Evolutionary conservation across 2,797 vertebrate genomes (phyloP).

Genomic region (Aeoliscus strigatus): DNA sequence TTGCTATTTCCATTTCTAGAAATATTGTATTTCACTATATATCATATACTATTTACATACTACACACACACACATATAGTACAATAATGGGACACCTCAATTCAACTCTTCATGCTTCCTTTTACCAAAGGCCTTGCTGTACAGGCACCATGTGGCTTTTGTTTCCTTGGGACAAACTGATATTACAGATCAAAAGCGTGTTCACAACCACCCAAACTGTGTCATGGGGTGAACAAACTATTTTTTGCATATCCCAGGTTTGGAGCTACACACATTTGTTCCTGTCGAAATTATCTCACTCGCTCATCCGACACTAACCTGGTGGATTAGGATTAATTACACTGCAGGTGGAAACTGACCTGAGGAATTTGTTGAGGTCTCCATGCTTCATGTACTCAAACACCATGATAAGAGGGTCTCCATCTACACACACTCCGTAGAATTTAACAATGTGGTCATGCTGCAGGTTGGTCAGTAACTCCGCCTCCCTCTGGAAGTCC

Average conservation of each 20-base stretch:
- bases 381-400: slow-evolving; percentile 99
- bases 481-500: slow-evolving; percentile 96
- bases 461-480: slow-evolving; percentile 95
- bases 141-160: slow-evolving; percentile 46
- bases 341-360: slow-evolving; percentile 65
- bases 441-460: slow-evolving; percentile 98
- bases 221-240: slow-evolving; percentile 7
- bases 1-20: no score
- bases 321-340: slow-evolving; percentile 6
- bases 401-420: slow-evolving; percentile 98
- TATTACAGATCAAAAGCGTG: slow-evolving; percentile 49
- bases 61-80: slow-evolving; percentile 49
- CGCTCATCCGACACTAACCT: background rate
- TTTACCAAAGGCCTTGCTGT: slow-evolving; percentile 50
- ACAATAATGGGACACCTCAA: no score
- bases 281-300: slow-evolving; percentile 4
- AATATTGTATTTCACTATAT: no score
- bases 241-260: no score
- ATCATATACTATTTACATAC: no score
- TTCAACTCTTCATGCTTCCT: no score
- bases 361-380: slow-evolving; percentile 97
- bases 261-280: no score
- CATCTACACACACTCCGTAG: slow-evolving; percentile 93
- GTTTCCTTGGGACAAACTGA: slow-evolving; percentile 41
- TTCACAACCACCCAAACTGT: slow-evolving; percentile 19